phyloP scores from a whole-genome alignment of 1,140 invertebrate species.

The Oryctes rhinoceros region DNA sequence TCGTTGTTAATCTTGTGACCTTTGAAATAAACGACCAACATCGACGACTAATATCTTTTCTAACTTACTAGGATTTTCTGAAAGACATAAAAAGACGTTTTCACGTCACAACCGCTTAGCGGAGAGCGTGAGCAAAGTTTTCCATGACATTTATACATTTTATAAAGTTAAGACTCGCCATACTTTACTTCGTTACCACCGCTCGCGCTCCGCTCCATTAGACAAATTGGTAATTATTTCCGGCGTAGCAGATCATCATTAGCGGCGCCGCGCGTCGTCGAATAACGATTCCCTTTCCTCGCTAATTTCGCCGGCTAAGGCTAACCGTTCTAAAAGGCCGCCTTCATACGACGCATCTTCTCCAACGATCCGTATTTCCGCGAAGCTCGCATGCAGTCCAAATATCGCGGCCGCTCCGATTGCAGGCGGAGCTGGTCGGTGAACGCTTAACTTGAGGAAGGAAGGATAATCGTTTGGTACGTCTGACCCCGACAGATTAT shows the following conservation, averaged over 20 bases:
- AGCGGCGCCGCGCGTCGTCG: not conserved
- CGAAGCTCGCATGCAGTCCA: conserved; percentile 9
- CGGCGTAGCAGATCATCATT: not conserved
- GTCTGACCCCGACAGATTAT: not conserved
- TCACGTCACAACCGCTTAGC: too few species aligned
- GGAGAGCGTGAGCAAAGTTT: too few species aligned
- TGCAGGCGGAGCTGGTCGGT: not conserved
- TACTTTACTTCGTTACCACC: not conserved
- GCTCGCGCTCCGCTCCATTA: not conserved
- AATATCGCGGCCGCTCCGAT: not conserved
- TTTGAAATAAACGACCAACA: too few species aligned
- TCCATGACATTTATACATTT: too few species aligned
- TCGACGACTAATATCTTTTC: too few species aligned
- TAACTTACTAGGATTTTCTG: too few species aligned
- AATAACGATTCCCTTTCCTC: conserved; percentile 13
- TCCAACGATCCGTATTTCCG: not conserved
- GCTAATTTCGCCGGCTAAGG: not conserved
- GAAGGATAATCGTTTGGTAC: conserved; percentile 9
- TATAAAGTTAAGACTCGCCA: not conserved
- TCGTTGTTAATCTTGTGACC: too few species aligned
- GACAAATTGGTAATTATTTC: conserved; percentile 19
- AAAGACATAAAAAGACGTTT: too few species aligned
- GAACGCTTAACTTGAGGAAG: not conserved
- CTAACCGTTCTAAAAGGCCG: not conserved
- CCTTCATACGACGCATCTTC: not conserved